Evolutionary conservation across 1,140 invertebrate species (phyloP), one percentile per base, ranked within the genome.

Genomic region (Trinorchestia longiramus): DNA sequence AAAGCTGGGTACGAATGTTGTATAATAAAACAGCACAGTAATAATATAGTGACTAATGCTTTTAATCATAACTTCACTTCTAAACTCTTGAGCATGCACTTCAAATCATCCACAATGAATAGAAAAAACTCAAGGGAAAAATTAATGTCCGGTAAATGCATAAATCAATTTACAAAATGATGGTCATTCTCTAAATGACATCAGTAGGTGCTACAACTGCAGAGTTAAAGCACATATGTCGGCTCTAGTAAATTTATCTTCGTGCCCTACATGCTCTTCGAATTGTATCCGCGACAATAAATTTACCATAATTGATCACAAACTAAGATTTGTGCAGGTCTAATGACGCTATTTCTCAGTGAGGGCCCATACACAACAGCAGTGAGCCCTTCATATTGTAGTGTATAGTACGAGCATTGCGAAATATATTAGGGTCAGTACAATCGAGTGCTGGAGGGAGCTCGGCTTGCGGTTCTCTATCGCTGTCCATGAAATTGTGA

Each of bases 291-390:
- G 36, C 43, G 88, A 91, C 88, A 15, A 91, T 91, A 91, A 91
- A 91, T 91, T 91, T 43, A 91, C 88, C 88, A 91, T 43, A 91
- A 91, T 43, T 91, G 88, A 91, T 91, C 88, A 91, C 88, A 91
- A 91, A 91, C 88, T 91, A 42, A 44, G 88, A 91, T 91, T 91
- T 91, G 43, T 41, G 88, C 41, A 11, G 88, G 88, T 43, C 88
- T 91, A 91, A 91, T 43, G 88, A 91, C 88, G 88, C 88, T 43
- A 91, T 91, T 91, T 42, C 41, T 91, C 88, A 43, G 41, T 91
- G 11, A 91, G 41, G 88, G 43, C 41, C 41, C 88, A 91, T 91
- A 44, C 88, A 77, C 62, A 77, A 77, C 62, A 28, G 15, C 62
- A 77, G 36, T 77, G 62, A 77, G 62, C 62, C 62, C 62, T 77